A percentile compares a stretch with the other conserved stretches of the same genome.
Conservation (phyloP, 1,140 invertebrate genomes). For the Pogonomyrmex barbatus region DNA sequence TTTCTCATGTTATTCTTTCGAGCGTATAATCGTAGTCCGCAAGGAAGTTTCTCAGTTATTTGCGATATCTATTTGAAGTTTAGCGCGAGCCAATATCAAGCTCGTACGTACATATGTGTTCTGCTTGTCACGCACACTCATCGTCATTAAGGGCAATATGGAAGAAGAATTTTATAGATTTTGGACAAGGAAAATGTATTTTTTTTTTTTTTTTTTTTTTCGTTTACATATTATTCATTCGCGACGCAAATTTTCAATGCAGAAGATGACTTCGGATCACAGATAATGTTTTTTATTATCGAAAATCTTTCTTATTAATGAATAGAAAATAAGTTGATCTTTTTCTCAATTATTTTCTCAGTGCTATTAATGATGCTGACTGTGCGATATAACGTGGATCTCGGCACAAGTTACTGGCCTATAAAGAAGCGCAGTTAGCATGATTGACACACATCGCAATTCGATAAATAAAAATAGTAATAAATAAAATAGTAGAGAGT, state of each 20-base stretch:
- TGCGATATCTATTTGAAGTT: slow-evolving; percentile 48
- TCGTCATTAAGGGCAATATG: slow-evolving; percentile 31
- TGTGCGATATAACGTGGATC: slow-evolving; percentile 59
- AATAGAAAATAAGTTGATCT: background rate
- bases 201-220: background rate
- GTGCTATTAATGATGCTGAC: slow-evolving; percentile 25
- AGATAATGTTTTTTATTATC: background rate
- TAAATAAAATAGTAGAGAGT: slow-evolving; percentile 66
- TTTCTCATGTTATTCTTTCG: slow-evolving; percentile 48
- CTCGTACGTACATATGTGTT: slow-evolving; percentile 20
- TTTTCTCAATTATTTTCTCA: background rate
- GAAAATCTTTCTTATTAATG: background rate
- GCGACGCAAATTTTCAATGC: background rate
- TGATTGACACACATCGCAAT: slow-evolving; percentile 51
- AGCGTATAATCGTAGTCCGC: slow-evolving; percentile 38
- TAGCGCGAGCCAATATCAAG: slow-evolving; percentile 51
- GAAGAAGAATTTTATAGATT: background rate
- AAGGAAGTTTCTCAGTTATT: slow-evolving; percentile 33
- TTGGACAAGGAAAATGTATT: background rate
- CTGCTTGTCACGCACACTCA: slow-evolving; percentile 47
- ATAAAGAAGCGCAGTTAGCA: slow-evolving; percentile 40
- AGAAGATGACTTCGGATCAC: background rate
- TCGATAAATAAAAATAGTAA: slow-evolving; percentile 55
- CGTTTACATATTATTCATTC: background rate
- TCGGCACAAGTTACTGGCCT: slow-evolving; percentile 65